Evolutionary conservation across 1,140 invertebrate genomes (phyloP), one percentile per base, ranked within the genome.

Genomic region (Zaprionus camerounensis): DNA sequence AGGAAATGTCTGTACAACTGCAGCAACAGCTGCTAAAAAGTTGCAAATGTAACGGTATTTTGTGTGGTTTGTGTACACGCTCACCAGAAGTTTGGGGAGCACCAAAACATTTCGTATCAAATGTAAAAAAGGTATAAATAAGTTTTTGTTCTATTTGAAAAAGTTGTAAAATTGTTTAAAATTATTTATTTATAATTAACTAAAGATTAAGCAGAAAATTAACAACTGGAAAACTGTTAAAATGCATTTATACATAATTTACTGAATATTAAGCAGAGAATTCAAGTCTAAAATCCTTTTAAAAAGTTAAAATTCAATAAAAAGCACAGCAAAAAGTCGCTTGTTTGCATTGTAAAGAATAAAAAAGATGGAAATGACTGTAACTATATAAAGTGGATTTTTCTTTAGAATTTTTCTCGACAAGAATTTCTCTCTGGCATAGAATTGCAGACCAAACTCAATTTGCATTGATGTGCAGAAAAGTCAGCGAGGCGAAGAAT

Each of bases 1-100:
- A 34, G 31, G 31, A 11, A 34, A 34, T 34, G 31, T 31, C 9
- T 34, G 9, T 34, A 34, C 31, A 34, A 34, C 31, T 74, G 59
- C 36, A 38, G 22, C 22, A 55, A 41, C 58, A 62, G 36, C 31
- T 59, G 55, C 36, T 26, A 46, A 68, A 61, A 62, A 49, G 24
- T 71, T 61, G 59, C 65, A 38, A 71, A 69, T 65, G 46, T 49
- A 75, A 71, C 26, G n/a, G 41, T 12, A 28, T 17, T 64, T 7
- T 41, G n/a, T 66, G 36, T 68, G 59, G 58, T 36, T 67, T 46
- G 5, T 53, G 63, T 46, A 31, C 34, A 38, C 22, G 28, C 20
- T 20, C 57, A 49, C 13, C 38, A 46, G 2, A 59, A 67, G 26
- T 44, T 13, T 9, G 7, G n/a, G 12, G 22, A 17, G 22, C 22